Conservation (phyloP, 1,140 invertebrate species). For the Stratiolaelaps scimitus region DNA sequence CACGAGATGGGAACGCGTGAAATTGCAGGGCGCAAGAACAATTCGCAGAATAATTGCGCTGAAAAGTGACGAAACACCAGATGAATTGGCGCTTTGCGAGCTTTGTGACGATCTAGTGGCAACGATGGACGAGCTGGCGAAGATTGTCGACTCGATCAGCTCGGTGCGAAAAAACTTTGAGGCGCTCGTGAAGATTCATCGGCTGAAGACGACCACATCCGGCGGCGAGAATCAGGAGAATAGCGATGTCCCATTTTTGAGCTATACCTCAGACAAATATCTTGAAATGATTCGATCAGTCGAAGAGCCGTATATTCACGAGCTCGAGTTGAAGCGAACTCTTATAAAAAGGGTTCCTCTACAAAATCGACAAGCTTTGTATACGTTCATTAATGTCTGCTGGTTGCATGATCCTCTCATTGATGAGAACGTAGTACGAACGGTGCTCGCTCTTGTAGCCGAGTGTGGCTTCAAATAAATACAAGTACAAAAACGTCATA, state of each 20-base stretch:
- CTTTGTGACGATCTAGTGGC: not conserved
- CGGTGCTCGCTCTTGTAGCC: constrained; percentile 1
- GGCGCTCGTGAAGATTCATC: not conserved
- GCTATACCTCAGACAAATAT: not conserved
- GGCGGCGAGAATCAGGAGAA: no score
- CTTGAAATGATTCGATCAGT: not conserved
- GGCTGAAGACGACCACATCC: not conserved
- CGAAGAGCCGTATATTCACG: not conserved
- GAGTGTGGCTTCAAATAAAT: constrained; percentile 16
- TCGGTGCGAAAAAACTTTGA: not conserved
- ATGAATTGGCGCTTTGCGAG: not conserved
- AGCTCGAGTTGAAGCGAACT: not conserved
- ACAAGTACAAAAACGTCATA: no score
- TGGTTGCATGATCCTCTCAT: constrained; percentile 1
- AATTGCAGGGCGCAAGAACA: not conserved
- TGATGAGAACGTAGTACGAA: not conserved
- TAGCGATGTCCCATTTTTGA: not conserved
- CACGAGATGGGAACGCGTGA: not conserved
- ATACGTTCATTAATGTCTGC: not conserved
- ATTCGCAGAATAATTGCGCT: not conserved
- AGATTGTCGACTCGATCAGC: constrained; percentile 2
- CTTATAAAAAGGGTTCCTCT: not conserved
- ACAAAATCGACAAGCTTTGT: not conserved
- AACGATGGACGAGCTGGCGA: not conserved
- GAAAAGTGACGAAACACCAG: not conserved